Base-by-base conservation (phyloP, 2,888 invertebrate genomes). In the Tridacna gigas region DNA sequence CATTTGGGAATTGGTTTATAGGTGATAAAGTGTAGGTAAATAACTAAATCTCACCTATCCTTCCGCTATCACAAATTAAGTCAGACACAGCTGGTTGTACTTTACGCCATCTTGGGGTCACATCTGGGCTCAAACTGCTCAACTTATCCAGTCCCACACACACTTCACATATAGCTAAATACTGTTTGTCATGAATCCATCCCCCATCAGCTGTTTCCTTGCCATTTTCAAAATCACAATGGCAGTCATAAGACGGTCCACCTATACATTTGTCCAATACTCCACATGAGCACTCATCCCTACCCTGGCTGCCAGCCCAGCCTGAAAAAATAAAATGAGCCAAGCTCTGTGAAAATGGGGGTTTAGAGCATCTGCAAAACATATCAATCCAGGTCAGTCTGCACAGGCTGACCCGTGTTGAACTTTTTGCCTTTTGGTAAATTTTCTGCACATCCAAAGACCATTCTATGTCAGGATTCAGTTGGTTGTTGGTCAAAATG, bases 201-300 rank as follows among this genome's bases (percentile, higher is more conserved):
- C 87, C 87, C 4, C 80, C 83, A 56, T 90, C 90, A 22, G 67
- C 13, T 5, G 74, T 48, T 13, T 18, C 18, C n/a, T 69, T 15
- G 0, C 85, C 86, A 74, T 89, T 88, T 18, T 83, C 88, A 0
- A 80, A 48, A 69, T 93, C 92, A 83, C 92, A 91, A 84, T 92
- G 91, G 77, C 93, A 93, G 5, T 78, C 71, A 3, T 73, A 82
- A 0, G 88, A 89, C 11, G 71, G 76, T 0, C 88, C 88, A 18
- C 90, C 90, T 0, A 48, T 82, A 84, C 93, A 93, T 9, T 76
- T 79, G 5, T 90, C 91, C 20, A 87, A 86, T 1, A 89, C 86
- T 5, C 93, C 92, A 79, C 93, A 93, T 4, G 86, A 86, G 84
- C 93, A 93, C 28, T 37, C 87, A 7, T 89, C 84, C 28, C 84